phyloP scores from a whole-genome alignment of 2,888 invertebrate species.

The Drosophila multiciliata region DNA sequence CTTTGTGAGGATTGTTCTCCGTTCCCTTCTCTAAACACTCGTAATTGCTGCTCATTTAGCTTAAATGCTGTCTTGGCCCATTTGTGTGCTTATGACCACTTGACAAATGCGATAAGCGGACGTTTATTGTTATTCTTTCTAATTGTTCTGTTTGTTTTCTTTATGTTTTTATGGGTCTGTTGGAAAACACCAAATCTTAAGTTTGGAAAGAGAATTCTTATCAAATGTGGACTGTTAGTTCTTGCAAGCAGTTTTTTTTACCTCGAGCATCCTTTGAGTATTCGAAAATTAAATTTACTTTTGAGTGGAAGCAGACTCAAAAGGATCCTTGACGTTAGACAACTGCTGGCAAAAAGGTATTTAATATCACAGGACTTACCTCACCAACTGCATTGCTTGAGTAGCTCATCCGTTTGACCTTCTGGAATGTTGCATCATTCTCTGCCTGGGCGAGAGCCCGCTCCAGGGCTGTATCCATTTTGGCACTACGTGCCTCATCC shows the following conservation, averaged over 20 bases:
- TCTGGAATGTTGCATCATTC: slow-evolving; percentile 89
- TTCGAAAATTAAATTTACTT: neutral
- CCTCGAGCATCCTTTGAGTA: neutral
- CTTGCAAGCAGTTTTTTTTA: neutral
- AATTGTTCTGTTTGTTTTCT: slow-evolving; percentile 27
- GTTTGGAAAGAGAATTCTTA: no score
- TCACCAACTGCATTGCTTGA: slow-evolving; percentile 89
- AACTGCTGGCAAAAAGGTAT: neutral
- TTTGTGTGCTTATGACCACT: slow-evolving; percentile 17
- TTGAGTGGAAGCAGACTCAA: neutral
- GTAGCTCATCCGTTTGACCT: slow-evolving; percentile 90
- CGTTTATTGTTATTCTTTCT: slow-evolving; percentile 45
- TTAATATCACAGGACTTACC: slow-evolving; percentile 83
- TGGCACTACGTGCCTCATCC: slow-evolving; percentile 84
- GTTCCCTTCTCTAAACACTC: slow-evolving; percentile 11
- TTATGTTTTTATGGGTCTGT: neutral
- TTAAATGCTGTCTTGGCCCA: slow-evolving; percentile 45
- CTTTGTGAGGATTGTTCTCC: slow-evolving; percentile 28
- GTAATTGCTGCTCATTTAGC: slow-evolving; percentile 72
- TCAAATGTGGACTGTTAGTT: no score
- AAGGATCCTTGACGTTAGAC: neutral
- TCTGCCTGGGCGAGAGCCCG: slow-evolving; percentile 89
- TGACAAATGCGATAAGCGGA: slow-evolving; percentile 68
- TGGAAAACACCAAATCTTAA: neutral
- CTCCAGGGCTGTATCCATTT: slow-evolving; percentile 87